Evolutionary conservation across 1,140 invertebrate species (phyloP).

Genomic region (Tetramorium alpestre): DNA sequence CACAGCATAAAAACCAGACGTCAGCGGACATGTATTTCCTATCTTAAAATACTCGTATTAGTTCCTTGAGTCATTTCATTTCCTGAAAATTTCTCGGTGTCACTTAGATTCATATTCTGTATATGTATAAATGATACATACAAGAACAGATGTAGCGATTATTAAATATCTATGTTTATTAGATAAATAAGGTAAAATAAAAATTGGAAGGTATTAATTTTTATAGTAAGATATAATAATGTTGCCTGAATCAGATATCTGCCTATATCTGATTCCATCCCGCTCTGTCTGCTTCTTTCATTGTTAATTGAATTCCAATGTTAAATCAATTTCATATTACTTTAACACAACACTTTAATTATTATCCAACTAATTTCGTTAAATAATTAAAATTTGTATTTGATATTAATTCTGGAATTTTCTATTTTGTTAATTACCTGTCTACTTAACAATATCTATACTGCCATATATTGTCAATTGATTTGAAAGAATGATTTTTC

Average conservation of each 20-base stretch:
- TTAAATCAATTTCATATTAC: not conserved
- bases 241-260: not conserved
- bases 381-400: not conserved
- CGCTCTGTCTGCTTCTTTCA: not conserved
- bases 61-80: no score
- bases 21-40: no score
- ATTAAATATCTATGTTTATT: not conserved
- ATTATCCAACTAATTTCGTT: not conserved
- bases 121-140: no score
- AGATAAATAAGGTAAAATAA: not conserved
- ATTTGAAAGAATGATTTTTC: not conserved
- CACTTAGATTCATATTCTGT: no score
- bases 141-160: no score
- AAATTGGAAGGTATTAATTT: conserved; percentile 3
- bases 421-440: not conserved
- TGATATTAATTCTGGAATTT: not conserved
- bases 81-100: no score
- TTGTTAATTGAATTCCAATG: not conserved
- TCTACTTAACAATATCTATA: not conserved
- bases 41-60: no score
- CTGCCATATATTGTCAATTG: not conserved
- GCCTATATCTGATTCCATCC: not conserved
- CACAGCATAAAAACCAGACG: no score
- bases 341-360: not conserved
- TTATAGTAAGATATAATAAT: conserved; percentile 3